These are phyloP conservation scores for Sinocyclocheilus grahami DNA, from an alignment of 2,113 vertebrate genomes.

Conservation along the genomic window DNA sequence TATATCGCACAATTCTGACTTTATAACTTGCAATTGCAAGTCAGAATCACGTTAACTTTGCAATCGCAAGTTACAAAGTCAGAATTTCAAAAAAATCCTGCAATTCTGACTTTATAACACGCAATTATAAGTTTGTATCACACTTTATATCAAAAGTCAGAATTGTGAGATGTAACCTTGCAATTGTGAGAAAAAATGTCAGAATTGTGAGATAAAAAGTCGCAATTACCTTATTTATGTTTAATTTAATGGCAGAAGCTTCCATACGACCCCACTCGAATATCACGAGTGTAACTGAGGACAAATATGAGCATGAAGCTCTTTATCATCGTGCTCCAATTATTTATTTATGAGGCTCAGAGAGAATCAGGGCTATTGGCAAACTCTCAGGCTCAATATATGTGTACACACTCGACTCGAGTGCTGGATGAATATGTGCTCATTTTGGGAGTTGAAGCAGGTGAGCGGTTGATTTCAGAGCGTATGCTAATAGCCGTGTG, in stretches of 20 bases:
- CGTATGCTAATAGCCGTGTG: neutral
- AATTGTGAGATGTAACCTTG: no score
- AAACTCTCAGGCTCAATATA: neutral
- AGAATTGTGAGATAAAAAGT: neutral
- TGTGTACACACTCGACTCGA: neutral
- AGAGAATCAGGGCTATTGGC: neutral
- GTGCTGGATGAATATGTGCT: conserved; percentile 19
- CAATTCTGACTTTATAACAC: no score
- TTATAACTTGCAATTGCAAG: no score
- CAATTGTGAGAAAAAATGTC: no score
- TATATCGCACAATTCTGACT: no score
- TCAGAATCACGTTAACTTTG: no score
- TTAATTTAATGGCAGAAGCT: neutral
- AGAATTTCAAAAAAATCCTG: no score
- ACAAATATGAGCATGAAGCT: conserved; percentile 12
- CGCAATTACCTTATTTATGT: neutral
- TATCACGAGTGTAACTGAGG: neutral
- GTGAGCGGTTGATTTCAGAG: conserved; percentile 6
- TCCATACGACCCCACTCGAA: neutral
- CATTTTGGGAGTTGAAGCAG: conserved; percentile 19
- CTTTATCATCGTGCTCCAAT: neutral
- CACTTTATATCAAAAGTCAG: no score
- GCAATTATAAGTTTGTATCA: no score
- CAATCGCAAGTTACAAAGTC: no score
- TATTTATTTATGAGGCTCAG: conserved; percentile 36